Conservation (phyloP, 2,888 invertebrate species). For the Tribolium freemani region DNA sequence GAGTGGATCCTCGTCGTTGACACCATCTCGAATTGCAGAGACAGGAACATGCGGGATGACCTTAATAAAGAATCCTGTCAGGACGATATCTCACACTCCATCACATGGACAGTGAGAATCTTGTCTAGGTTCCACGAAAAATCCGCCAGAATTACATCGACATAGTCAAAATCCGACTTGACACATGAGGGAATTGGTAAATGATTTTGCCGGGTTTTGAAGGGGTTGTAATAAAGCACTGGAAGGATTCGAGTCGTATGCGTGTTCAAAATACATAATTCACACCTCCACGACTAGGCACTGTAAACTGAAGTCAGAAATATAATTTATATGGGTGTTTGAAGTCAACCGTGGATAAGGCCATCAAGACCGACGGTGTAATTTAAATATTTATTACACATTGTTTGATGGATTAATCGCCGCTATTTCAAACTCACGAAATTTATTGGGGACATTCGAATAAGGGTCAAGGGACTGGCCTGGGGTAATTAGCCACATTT, state of each 20-base stretch:
- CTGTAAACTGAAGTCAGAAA: conserved; percentile 23
- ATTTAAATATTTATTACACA: conserved; percentile 19
- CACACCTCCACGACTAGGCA: conserved; percentile 20
- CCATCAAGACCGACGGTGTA: conserved; percentile 4
- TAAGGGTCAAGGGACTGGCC: conserved; percentile 1
- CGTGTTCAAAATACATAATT: conserved; percentile 35
- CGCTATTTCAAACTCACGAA: not conserved
- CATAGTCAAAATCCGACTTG: conserved; percentile 17
- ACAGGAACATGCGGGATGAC: conserved; percentile 52
- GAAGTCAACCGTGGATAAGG: conserved; percentile 13
- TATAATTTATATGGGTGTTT: conserved; percentile 24
- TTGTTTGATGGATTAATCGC: conserved; percentile 26
- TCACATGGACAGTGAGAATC: conserved; percentile 53
- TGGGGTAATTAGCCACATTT: not conserved
- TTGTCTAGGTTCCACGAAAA: not conserved
- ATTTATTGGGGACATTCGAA: conserved; percentile 17
- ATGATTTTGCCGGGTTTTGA: conserved; percentile 35
- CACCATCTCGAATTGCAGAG: conserved; percentile 45
- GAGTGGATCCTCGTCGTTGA: conserved; percentile 42
- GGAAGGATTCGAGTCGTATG: conserved; percentile 24
- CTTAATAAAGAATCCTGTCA: conserved; percentile 62
- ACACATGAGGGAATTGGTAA: conserved; percentile 25
- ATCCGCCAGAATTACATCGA: conserved; percentile 4
- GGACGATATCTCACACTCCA: conserved; percentile 58
- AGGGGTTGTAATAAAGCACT: not conserved